Evolutionary conservation across 2,113 vertebrate species (phyloP).

Genomic region (Setophaga coronata): DNA sequence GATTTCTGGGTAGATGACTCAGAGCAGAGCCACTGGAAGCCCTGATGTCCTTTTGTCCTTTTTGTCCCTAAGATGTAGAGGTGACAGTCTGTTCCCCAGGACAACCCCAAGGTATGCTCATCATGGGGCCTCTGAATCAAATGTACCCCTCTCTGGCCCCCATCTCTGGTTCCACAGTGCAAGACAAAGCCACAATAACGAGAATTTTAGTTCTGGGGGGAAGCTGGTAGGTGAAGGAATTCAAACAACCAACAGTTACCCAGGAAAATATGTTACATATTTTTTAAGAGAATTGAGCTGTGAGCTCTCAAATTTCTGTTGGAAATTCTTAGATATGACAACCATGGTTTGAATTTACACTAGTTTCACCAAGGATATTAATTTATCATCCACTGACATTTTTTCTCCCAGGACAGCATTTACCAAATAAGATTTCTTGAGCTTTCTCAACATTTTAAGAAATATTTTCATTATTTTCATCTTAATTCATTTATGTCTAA

Average conservation of each 20-base stretch:
- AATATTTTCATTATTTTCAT: not conserved
- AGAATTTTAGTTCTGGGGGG: not conserved
- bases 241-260: not conserved
- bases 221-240: not conserved
- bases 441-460: not conserved
- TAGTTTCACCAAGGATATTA: not conserved
- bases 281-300: not conserved
- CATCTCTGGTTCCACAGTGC: not conserved
- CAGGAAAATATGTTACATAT: not conserved
- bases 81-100: not conserved
- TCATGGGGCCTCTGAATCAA: not conserved
- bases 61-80: not conserved
- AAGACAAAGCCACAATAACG: not conserved
- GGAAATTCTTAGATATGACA: not conserved
- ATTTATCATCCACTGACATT: not conserved
- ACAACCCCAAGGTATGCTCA: not conserved
- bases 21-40: not conserved
- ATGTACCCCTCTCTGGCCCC: not conserved
- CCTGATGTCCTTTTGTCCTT: not conserved
- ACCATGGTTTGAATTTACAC: not conserved
- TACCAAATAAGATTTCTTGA: not conserved
- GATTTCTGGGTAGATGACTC: not conserved
- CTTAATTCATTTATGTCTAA: not conserved
- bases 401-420: not conserved
- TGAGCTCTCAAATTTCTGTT: not conserved